Evolutionary conservation across 1,140 invertebrate species (phyloP).

Genomic region (Megalopta genalis): DNA sequence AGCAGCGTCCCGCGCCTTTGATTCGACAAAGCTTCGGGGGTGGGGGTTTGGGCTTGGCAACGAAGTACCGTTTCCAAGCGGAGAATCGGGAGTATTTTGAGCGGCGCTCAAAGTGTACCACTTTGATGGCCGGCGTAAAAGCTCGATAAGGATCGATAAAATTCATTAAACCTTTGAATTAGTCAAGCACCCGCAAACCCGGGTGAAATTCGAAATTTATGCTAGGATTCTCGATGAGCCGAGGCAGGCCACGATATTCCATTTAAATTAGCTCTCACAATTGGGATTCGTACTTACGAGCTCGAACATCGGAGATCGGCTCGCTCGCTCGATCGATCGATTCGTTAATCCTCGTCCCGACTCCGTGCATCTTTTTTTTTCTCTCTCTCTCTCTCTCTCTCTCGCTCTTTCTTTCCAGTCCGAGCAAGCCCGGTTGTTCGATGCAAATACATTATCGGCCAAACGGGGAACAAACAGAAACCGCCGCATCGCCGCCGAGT

Average conservation of each 20-base stretch:
- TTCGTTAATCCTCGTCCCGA: not conserved
- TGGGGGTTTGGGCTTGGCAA: not conserved
- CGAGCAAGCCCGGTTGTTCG: not conserved
- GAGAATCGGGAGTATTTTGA: not conserved
- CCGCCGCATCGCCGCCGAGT: too few species aligned
- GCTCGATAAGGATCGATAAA: not conserved
- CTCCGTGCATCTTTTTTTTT: too few species aligned
- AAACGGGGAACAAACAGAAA: slow-evolving; percentile 12
- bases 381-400: too few species aligned
- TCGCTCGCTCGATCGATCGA: not conserved
- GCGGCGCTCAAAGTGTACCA: not conserved
- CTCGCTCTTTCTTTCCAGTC: not conserved
- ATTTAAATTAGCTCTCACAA: not conserved
- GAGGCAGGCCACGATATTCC: not conserved
- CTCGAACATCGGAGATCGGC: not conserved
- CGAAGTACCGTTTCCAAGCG: not conserved
- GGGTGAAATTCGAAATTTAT: not conserved
- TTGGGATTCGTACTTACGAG: not conserved
- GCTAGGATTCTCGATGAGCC: not conserved
- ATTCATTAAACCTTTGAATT: not conserved
- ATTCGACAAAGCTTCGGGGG: not conserved
- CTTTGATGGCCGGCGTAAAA: not conserved
- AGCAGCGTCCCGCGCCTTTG: slow-evolving; percentile 1
- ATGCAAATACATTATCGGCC: not conserved
- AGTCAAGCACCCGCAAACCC: not conserved